Percentiles rank a stretch among this genome's conserved stretches.
Conservation (phyloP, 2,888 invertebrate species). For the Myathropa florea region DNA sequence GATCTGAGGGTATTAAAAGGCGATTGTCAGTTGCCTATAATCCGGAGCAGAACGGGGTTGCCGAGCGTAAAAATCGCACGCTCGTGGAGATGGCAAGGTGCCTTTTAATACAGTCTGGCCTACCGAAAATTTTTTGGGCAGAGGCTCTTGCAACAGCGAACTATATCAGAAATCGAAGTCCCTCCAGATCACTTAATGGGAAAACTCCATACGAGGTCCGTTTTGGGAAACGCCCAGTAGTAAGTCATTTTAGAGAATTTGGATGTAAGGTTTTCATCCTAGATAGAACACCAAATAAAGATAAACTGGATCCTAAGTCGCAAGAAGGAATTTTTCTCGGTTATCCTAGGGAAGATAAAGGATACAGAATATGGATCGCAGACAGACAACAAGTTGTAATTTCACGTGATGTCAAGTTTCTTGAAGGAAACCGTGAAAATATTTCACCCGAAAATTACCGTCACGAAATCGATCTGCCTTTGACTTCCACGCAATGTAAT, state of each 20-base stretch:
- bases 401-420: not conserved
- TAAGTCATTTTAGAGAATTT: not conserved
- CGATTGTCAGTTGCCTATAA: not conserved
- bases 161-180: not conserved
- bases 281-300: not conserved
- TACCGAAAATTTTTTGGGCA: not conserved
- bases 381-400: not conserved
- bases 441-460: too few relatives aligned
- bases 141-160: not conserved
- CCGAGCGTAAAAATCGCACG: constrained; percentile 62
- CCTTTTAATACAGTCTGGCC: constrained; percentile 47
- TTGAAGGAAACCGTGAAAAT: too few relatives aligned
- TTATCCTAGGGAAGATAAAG: not conserved
- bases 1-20: too few relatives aligned
- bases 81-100: constrained; percentile 71
- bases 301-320: not conserved
- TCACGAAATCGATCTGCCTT: too few relatives aligned
- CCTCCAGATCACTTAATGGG: not conserved
- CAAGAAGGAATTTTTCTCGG: not conserved
- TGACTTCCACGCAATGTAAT: too few relatives aligned
- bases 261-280: not conserved
- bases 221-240: not conserved
- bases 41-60: constrained; percentile 39
- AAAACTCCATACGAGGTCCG: constrained; percentile 3
- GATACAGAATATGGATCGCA: not conserved